Conservation (phyloP, 2,888 invertebrate species). For the Aproaerema taeniolella region DNA sequence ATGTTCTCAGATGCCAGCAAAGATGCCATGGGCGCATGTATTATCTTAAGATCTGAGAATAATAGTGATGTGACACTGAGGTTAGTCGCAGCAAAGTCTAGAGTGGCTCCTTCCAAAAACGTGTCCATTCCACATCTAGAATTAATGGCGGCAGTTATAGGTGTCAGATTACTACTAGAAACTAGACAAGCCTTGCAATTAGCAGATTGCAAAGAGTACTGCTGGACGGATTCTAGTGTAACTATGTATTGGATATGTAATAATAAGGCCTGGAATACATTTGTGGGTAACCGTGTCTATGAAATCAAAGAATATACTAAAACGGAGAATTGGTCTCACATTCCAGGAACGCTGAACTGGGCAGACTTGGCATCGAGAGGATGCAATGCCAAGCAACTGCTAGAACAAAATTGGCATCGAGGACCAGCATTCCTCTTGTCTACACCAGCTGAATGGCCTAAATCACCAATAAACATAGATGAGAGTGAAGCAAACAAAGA, state of each 20-base stretch:
- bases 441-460: conserved; percentile 1
- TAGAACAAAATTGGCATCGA: conserved; percentile 9
- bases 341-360: conserved; percentile 15
- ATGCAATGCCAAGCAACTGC: conserved; percentile 4
- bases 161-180: conserved; percentile 7
- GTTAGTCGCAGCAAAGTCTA: no score
- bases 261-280: neutral
- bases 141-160: conserved; percentile 11
- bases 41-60: conserved; percentile 8
- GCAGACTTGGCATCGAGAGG: conserved; percentile 14
- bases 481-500: conserved; percentile 3
- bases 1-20: conserved; percentile 14
- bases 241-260: conserved; percentile 8
- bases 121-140: no score
- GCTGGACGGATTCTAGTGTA: conserved; percentile 9
- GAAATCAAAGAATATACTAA: conserved; percentile 1
- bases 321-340: conserved; percentile 4
- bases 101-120: no score
- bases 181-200: neutral
- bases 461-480: neutral
- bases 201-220: neutral
- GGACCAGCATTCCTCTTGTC: conserved; percentile 9
- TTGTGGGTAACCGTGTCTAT: no score
- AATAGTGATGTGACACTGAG: neutral
- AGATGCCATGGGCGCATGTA: conserved; percentile 9